phyloP scores from a whole-genome alignment of 2,888 invertebrate species.

The Achlya flavicornis region DNA sequence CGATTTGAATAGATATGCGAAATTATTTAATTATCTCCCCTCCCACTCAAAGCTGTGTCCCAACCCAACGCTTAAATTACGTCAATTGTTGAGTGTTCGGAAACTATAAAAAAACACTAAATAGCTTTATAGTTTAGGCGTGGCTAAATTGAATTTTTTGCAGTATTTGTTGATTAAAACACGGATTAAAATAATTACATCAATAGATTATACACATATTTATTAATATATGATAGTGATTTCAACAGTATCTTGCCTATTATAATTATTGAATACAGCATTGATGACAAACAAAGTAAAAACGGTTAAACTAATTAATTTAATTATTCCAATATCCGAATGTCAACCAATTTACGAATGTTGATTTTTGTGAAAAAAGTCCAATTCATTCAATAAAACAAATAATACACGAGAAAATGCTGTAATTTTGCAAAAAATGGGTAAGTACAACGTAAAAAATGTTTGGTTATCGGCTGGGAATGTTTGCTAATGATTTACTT shows the following conservation, averaged over 20 bases:
- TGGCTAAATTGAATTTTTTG: neutral
- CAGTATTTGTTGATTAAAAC: neutral
- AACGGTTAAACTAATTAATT: neutral
- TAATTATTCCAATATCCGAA: conserved; percentile 38
- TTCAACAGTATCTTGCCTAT: too few species aligned
- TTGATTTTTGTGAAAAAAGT: conserved; percentile 59
- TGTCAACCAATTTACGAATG: conserved; percentile 58
- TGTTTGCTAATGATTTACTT: conserved; percentile 18
- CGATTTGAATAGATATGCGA: too few species aligned
- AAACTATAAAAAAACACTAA: conserved; percentile 7
- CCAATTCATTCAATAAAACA: conserved; percentile 40
- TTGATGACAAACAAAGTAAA: neutral
- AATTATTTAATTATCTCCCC: too few species aligned
- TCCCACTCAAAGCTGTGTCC: neutral
- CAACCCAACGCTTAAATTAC: neutral
- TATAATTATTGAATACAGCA: too few species aligned
- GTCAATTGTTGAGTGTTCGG: conserved; percentile 16
- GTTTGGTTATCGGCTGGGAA: neutral
- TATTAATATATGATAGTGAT: too few species aligned
- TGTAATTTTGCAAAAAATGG: conserved; percentile 52
- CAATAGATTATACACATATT: too few species aligned
- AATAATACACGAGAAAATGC: conserved; percentile 43
- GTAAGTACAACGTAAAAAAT: conserved; percentile 41
- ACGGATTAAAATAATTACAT: neutral
- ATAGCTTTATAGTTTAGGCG: neutral